Evolutionary conservation across 2,113 vertebrate genomes (phyloP), one percentile per base, ranked within the genome.

Genomic region (Falcunculus frontatus): DNA sequence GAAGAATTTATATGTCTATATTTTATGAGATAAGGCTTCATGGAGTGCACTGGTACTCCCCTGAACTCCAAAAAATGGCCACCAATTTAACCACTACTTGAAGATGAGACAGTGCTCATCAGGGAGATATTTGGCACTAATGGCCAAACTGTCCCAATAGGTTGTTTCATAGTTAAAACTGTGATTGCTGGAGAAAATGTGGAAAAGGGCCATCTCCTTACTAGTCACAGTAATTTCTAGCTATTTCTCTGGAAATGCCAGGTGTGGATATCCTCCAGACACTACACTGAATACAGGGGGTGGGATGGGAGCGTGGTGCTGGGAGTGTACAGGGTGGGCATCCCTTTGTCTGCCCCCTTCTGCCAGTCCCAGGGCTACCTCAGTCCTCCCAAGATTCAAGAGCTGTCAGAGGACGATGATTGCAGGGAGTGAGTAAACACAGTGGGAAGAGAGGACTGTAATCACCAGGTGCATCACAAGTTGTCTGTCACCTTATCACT

Each of bases 401-500:
- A 64, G 46, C 63, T 64, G 2, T 11, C 32, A 57, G 75, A 52
- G 60, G 55, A 69, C 64, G 47, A 6, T 46, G 26, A 85, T 75
- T 62, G 68, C 56, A 68, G 72, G 26, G 52, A 78, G 53, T 41
- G 63, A 80, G 68, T 10, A 69, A 91, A 30, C 68, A 44, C n/a
- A 73, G 41, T 19, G n/a, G 57, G 64, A 64, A 74, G 68, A 65
- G 44, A 69, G 1, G 6, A 20, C 44, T 63, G 59, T 32, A n/a
- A 74, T 70, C 69, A 91, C 57, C 67, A 68, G 84, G n/a, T 35
- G 39, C 10, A 25, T 29, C 75, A 53, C 4, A 9, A 64, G 69
- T 26, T 4, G 19, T 13, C 73, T 30, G 7, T 26, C 47, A 29
- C 35, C 0, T 0, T 25, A 8, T 59, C 35, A 19, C 42, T 8